Evolutionary conservation across 2,113 vertebrate species (phyloP).

Genomic region (Burhinus oedicnemus): DNA sequence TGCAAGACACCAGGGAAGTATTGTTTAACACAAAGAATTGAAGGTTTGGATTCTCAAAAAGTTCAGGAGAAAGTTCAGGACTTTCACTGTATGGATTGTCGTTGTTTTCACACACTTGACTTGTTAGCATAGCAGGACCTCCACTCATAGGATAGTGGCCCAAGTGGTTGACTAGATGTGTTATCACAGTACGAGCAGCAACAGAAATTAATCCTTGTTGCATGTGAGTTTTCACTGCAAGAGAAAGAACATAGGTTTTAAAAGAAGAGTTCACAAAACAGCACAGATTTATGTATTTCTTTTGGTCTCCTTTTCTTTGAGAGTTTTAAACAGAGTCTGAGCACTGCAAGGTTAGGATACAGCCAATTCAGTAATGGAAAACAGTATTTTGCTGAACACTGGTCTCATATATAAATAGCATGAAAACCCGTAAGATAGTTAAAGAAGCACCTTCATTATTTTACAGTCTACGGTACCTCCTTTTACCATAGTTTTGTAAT

Average conservation of each 20-base stretch:
- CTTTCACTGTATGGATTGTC: constrained; percentile 96
- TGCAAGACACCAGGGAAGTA: constrained; percentile 88
- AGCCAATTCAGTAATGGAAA: neutral
- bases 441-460: neutral
- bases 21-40: constrained; percentile 96
- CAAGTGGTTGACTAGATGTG: constrained; percentile 95
- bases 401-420: neutral
- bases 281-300: neutral
- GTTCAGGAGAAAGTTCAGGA: constrained; percentile 92
- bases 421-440: neutral
- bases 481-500: neutral
- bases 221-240: constrained; percentile 91
- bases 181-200: constrained; percentile 96
- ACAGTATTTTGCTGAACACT: neutral
- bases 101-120: constrained; percentile 97
- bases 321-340: neutral
- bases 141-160: constrained; percentile 98
- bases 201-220: constrained; percentile 96
- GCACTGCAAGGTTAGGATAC: neutral
- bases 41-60: constrained; percentile 96
- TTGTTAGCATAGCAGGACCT: constrained; percentile 95
- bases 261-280: neutral
- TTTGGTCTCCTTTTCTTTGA: neutral
- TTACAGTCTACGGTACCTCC: neutral
- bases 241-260: constrained; percentile 34